Conservation (phyloP, 2,888 invertebrate genomes). For the Acrobasis consociella region DNA sequence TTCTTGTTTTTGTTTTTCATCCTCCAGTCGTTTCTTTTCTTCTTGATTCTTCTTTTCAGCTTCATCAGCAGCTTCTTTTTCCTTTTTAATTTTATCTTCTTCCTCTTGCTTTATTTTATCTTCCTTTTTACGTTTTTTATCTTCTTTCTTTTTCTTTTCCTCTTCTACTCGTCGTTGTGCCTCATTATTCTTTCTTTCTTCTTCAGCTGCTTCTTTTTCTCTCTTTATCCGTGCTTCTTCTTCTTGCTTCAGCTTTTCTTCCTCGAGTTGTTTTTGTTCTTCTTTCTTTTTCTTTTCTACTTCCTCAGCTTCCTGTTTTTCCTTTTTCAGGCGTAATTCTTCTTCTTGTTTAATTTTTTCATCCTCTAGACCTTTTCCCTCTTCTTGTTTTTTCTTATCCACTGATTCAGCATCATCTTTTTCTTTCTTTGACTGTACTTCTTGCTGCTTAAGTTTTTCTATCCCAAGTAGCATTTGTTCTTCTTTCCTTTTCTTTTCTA, state of each 20-base stretch:
- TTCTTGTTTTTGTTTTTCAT: constrained; percentile 25
- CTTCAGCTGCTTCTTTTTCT: constrained; percentile 32
- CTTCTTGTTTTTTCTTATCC: constrained; percentile 14
- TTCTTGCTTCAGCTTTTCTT: constrained; percentile 22
- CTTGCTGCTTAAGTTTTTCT: constrained; percentile 22
- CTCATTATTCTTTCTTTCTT: constrained; percentile 1
- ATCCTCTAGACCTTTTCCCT: constrained; percentile 24
- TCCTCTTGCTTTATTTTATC: constrained; percentile 23
- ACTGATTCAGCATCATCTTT: constrained; percentile 5
- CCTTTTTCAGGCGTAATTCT: constrained; percentile 29
- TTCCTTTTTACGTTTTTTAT: constrained; percentile 28
- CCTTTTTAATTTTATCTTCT: constrained; percentile 29
- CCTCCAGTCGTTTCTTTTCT: constrained; percentile 9
- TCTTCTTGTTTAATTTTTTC: constrained; percentile 21
- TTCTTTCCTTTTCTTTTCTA: constrained; percentile 18
- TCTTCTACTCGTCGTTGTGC: constrained; percentile 10
- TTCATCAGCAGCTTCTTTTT: constrained; percentile 25
- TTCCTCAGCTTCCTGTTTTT: constrained; percentile 29
- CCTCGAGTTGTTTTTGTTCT: constrained; percentile 11
- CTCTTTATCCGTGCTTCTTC: constrained; percentile 33
- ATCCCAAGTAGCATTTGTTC: constrained; percentile 5
- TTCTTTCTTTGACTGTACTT: constrained; percentile 8
- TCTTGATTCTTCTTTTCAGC: constrained; percentile 16
- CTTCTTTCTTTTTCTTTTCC: constrained; percentile 17
- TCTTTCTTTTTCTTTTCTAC: constrained; percentile 6